Evolutionary conservation across 2,113 vertebrate genomes (phyloP), one percentile per base, ranked within the genome.

Genomic region (Datnioides undecimradiatus): DNA sequence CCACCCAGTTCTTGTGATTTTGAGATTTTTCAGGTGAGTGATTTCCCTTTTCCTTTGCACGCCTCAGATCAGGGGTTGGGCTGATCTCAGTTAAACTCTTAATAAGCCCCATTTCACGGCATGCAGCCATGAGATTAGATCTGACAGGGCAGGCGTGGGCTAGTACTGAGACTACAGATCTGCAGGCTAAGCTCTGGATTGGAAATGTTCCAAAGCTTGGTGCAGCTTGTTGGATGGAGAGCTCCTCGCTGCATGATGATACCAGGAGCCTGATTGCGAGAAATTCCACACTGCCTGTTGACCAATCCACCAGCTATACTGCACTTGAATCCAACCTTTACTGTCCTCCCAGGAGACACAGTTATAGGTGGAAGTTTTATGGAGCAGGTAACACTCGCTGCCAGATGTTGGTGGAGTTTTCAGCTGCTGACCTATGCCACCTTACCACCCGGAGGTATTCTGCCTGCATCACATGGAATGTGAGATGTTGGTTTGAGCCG

Each of bases 41-140:
- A 83, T 83, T 85, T 76, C 34, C 70, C 68, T 48, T 75, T 71
- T 72, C 63, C n/a, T 59, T 67, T 59, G 68, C 87, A 74, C 51
- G 79, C 51, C 60, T 77, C 73, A 59, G 74, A 89, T 85, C 76
- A 27, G 70, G 85, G 87, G 70, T 82, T 71, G 62, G 71, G 66
- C 71, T 91, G 88, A 92, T 92, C 89, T 81, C 85, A 85, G 84
- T 89, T 87, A 88, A 91, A 92, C 84, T 89, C 91, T 86, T 90
- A 93, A 92, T 93, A 93, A 93, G 89, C 79, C 86, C 88, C 66
- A 90, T 93, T 93, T 94, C 86, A 90, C 82, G 77, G 89, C 88
- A 78, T 60, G 81, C 86, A 29, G 89, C 84, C 86, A 74, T 85
- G 85, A 91, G 91, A 94, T 92, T 92, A 93, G 74, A 91, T 91